phyloP scores from a whole-genome alignment of 2,797 vertebrate genomes.

The Argentina silus region DNA sequence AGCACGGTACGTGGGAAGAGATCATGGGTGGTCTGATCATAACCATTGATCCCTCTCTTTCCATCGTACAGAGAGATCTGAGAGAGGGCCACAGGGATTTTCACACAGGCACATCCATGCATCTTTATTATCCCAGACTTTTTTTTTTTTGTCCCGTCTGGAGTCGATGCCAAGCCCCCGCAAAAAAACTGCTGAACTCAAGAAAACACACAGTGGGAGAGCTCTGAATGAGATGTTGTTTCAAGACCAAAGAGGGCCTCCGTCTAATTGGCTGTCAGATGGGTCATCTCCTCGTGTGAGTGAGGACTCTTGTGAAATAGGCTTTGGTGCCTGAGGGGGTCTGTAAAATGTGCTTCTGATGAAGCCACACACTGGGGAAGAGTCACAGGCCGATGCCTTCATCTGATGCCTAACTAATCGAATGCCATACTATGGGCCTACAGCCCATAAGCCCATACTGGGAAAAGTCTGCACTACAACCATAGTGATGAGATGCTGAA shows the following conservation, averaged over 20 bases:
- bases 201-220: constrained; percentile 14
- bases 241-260: constrained; percentile 34
- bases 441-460: not conserved
- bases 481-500: not conserved
- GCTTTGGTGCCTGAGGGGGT: not conserved
- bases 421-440: constrained; percentile 6
- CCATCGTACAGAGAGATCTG: constrained; percentile 7
- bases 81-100: not conserved
- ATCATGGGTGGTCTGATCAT: not conserved
- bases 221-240: constrained; percentile 22
- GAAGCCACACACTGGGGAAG: constrained; percentile 42
- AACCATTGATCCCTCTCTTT: constrained; percentile 19
- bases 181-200: not conserved
- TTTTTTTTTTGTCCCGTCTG: not conserved
- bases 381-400: constrained; percentile 39
- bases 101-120: not conserved
- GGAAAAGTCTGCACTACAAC: constrained; percentile 3
- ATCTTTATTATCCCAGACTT: not conserved
- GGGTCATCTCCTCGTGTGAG: constrained; percentile 53
- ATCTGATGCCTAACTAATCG: constrained; percentile 28
- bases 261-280: constrained; percentile 64
- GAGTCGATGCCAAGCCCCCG: constrained; percentile 37
- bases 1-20: no score
- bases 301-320: constrained; percentile 46
- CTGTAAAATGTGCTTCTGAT: not conserved